Percentiles rank a stretch among this genome's conserved stretches.
phyloP scores from a whole-genome alignment of 2,888 invertebrate genomes.

The Resseliella maxima region DNA sequence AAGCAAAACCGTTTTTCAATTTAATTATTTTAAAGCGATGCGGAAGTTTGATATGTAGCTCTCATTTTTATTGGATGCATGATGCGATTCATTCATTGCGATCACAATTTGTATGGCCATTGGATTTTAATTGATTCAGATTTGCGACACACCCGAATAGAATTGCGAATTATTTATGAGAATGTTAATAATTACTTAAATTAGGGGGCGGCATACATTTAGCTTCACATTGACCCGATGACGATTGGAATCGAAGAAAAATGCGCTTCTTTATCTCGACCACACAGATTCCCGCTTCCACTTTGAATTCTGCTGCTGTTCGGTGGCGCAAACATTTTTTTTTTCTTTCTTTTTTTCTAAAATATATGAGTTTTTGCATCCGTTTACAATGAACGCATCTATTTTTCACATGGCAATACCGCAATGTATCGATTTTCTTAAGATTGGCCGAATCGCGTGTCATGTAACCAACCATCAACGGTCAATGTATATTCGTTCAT shows the following conservation, averaged over 20 bases:
- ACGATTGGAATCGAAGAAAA: not conserved
- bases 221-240: constrained; percentile 29
- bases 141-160: constrained; percentile 15
- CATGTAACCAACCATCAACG: constrained; percentile 26
- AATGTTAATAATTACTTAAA: constrained; percentile 24
- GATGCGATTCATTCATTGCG: too few relatives aligned
- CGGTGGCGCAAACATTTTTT: not conserved
- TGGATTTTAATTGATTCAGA: constrained; percentile 39
- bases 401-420: not conserved
- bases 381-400: not conserved
- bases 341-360: not conserved
- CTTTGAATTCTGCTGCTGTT: not conserved
- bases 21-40: not conserved
- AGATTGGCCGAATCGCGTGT: constrained; percentile 35
- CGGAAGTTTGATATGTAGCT: not conserved
- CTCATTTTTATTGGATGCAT: not conserved
- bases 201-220: constrained; percentile 37
- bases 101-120: not conserved
- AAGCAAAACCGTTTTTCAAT: not conserved
- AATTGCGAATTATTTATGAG: constrained; percentile 3
- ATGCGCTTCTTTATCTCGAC: not conserved
- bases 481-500: too few relatives aligned
- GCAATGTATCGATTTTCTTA: not conserved
- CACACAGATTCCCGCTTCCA: not conserved
- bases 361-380: too few relatives aligned